Base-by-base conservation (phyloP, 2,888 invertebrate genomes). In the Caenorhabditis sp. region DNA sequence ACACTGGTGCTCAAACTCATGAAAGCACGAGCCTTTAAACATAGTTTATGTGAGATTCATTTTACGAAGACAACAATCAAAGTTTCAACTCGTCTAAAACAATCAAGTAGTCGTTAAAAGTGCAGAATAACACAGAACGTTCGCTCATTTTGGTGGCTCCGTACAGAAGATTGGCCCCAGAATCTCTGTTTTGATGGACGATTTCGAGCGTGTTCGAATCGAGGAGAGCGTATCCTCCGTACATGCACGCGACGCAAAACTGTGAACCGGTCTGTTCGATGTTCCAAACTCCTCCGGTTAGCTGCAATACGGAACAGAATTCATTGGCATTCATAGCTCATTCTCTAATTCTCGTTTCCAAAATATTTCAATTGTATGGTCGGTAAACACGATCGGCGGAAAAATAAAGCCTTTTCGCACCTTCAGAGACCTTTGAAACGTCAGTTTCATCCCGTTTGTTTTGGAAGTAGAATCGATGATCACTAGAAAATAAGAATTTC, bases 271-370 rank as follows among this genome's bases (percentile, higher is more conserved):
- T 46, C 30, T 48, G 46, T 46, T 82, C 82, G 15, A 82, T 66
- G 35, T 82, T 78, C 82, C 82, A 82, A 11, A 82, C 78, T 2
- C 82, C 82, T 1, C 82, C 82, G 26, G 53, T 27, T 1, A 78
- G 62, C 82, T 81, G 68, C 53, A 80, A 77, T 53, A 24, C n/a
- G 3, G 13, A 3, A 30, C n/a, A 13, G 43, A 30, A 41, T 5
- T 30, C 30, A 30, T 30, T 30, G 5, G 30, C 30, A 7, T 9
- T 30, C 7, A 24, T 46, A 22, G 20, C 24, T 30, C 6, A 20
- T 46, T 35, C n/a, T n/a, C n/a, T n/a, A n/a, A n/a, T n/a, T n/a
- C n/a, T n/a, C n/a, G n/a, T n/a, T n/a, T n/a, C n/a, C n/a, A 9
- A 35, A 35, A 35, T 7, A 9, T 2, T 45, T 35, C 15, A 37